Base-by-base conservation (phyloP, 1,140 invertebrate genomes). In the Drosophila fuyamai region DNA sequence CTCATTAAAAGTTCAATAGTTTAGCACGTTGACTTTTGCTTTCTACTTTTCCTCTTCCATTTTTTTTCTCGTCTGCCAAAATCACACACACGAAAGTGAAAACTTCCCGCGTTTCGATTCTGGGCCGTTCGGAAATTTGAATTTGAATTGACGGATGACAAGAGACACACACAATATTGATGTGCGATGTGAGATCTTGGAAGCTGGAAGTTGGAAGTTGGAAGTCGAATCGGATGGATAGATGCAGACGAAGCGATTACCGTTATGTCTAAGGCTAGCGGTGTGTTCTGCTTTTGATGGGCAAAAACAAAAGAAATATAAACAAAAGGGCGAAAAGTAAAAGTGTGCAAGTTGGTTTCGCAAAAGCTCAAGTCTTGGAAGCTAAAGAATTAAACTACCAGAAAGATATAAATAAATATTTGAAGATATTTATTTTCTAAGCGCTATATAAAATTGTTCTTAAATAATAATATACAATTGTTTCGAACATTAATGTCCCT, bases 31-130 rank as follows among this genome's bases (percentile, higher is more conserved):
- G 66, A 47, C 63, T 59, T 62, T 79, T 79, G 84, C 82, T 86
- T 88, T 82, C 83, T 70, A 76, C 60, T 86, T 81, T 82, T 77
- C 51, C 77, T 59, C 65, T 12, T 6, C 60, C 18, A n/a, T 48
- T 58, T 65, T 62, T 77, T 53, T 41, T 32, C 36, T 70, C 16
- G n/a, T 35, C 35, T 9, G 12, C n/a, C 9, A 57, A 71, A 44
- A 35, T 16, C 32, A 38, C 29, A 44, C 43, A 43, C 38, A 66
- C 50, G 82, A 85, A 86, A 85, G 82, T 85, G 81, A 85, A 85
- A 85, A 85, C 76, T 27, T 43, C 13, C n/a, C 62, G 44, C 55
- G 23, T 41, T 53, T 75, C 62, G 32, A 84, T 84, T 84, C 68
- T 72, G 13, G 67, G 65, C 44, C 65, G 51, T 36, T 71, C 65